Evolutionary conservation across 2,888 invertebrate genomes (phyloP).

Genomic region (Pedicia rivosa): DNA sequence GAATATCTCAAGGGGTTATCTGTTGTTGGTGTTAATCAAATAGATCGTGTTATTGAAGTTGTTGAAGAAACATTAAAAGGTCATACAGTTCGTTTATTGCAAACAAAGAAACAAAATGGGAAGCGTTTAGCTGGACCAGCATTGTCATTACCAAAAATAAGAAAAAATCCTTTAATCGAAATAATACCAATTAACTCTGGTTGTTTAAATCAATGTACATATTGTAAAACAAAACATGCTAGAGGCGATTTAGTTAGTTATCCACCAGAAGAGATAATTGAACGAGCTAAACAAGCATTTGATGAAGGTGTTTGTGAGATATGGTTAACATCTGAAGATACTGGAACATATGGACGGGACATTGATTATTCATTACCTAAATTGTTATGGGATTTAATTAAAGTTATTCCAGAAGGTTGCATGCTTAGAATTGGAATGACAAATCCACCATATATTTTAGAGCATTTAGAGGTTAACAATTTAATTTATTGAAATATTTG

Average conservation of each 20-base stretch:
- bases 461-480: slow-evolving; percentile 85
- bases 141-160: slow-evolving; percentile 78
- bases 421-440: slow-evolving; percentile 91
- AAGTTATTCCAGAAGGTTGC: slow-evolving; percentile 43
- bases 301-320: slow-evolving; percentile 88
- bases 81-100: slow-evolving; percentile 57
- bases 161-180: slow-evolving; percentile 91
- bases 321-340: slow-evolving; percentile 97
- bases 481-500: slow-evolving; percentile 24
- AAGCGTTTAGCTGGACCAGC: slow-evolving; percentile 77
- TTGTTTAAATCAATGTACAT: slow-evolving; percentile 95
- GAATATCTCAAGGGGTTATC: slow-evolving; percentile 53
- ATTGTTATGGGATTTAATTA: slow-evolving; percentile 70
- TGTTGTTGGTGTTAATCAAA: slow-evolving; percentile 96
- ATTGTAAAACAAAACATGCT: slow-evolving; percentile 97
- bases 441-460: slow-evolving; percentile 95
- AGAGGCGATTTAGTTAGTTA: slow-evolving; percentile 94
- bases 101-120: slow-evolving; percentile 65
- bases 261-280: slow-evolving; percentile 74
- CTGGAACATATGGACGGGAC: slow-evolving; percentile 93
- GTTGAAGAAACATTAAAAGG: slow-evolving; percentile 96
- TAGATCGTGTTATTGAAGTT: slow-evolving; percentile 91
- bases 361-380: slow-evolving; percentile 79
- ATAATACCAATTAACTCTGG: slow-evolving; percentile 94
- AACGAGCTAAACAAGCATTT: slow-evolving; percentile 72